Evolutionary conservation across 2,888 invertebrate species (phyloP), one percentile per base, ranked within the genome.

Genomic region (Cyaniris semiargus): DNA sequence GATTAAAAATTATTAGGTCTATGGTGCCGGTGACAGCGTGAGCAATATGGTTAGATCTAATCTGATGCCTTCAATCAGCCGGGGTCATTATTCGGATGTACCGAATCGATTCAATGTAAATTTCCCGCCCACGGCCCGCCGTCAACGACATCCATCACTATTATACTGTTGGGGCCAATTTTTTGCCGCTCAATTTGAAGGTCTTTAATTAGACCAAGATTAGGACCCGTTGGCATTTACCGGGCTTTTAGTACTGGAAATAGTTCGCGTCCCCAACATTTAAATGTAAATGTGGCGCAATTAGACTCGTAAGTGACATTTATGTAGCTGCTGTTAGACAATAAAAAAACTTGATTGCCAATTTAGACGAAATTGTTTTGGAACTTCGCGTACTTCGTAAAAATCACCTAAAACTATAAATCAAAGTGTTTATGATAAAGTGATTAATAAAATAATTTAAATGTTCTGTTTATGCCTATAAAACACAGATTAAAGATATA

Each of bases 81-180:
- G 89, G 88, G 87, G 88, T 82, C 84, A 87, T 85, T 86, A 87
- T 88, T 87, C 82, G 84, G 86, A 84, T 87, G 87, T 86, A 85
- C 84, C 85, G 84, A 84, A 87, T 84, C 91, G 83, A 93, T 93
- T 93, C 91, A 92, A 94, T 93, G 93, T 91, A 90, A 93, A 93
- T 93, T 83, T 84, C 78, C 78, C 79, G 84, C 90, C 87, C 92
- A 92, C 88, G 91, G 91, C 75, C 81, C 80, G 80, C 82, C 82
- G 81, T 81, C 86, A 85, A 88, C 84, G 86, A 88, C 88, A 93
- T 92, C 91, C 87, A 94, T 93, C 92, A 92, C 84, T 84, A 88
- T 90, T 90, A 89, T 92, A 82, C 84, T 81, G 53, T 13, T 27
- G 80, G 84, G 84, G 82, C 84, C 81, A 83, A 79, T 83, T 86